Evolutionary conservation across 2,888 invertebrate genomes (phyloP), one percentile per base, ranked within the genome.

Genomic region (Galeopsomyia nigrocyanea): DNA sequence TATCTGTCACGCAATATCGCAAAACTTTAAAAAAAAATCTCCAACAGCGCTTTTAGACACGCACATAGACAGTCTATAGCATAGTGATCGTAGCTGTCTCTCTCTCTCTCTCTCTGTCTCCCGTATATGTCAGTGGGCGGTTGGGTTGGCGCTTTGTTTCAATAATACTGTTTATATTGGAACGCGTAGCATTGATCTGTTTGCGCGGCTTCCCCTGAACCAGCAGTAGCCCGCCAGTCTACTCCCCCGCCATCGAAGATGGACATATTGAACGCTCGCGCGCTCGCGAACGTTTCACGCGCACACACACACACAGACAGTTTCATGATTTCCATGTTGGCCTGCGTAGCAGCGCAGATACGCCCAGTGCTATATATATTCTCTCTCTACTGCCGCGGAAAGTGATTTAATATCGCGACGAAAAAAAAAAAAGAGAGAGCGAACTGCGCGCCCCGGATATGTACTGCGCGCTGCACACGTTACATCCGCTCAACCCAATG

Each of bases 151-250:
- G 84, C 85, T 85, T 86, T 86, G 86, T 86, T 86, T 86, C 86
- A 85, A 86, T 86, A 85, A 86, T 86, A 84, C 86, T 84, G 85
- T 84, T 86, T 86, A 85, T 86, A 86, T 85, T 85, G 85, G 85
- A 85, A 84, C 84, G 84, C 81, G 82, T 82, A 86, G 84, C 85
- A 85, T 86, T 86, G 86, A 85, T 86, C 86, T 86, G 86, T 85
- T 85, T 85, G 86, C 84, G 82, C 82, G 83, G 79, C 81, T 79
- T 76, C 61, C 39, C 39, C 39, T 39, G 7, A 13, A 39, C 13
- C 53, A 63, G 49, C 61, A 31, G 31, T 17, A 21, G 77, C 78
- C 75, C 77, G 68, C 69, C 77, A 75, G 71, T 70, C 73, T 68
- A n/a, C 71, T 56, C 63, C 77, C 80, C 80, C 79, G 78, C 79